These are phyloP conservation scores for Athalia circularis DNA, from an alignment of 2,888 invertebrate species.

Conservation along the genomic window DNA sequence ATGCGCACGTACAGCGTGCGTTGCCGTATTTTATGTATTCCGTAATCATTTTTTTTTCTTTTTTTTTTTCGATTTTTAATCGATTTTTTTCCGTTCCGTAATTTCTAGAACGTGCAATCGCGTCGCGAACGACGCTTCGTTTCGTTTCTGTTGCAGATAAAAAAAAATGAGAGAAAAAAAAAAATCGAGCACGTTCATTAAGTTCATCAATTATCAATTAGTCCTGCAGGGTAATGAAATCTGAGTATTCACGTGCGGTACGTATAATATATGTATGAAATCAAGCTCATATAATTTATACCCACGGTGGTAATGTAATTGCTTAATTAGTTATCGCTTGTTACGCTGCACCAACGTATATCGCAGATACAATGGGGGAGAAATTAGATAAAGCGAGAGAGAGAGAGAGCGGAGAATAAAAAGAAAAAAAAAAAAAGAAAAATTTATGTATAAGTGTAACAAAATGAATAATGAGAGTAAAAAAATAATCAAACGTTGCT, in stretches of 20 bases:
- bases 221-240: constrained; percentile 2
- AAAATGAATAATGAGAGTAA: not conserved
- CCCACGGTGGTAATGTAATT: constrained; percentile 23
- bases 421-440: not conserved
- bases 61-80: no score
- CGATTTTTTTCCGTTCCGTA: no score
- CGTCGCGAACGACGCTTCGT: no score
- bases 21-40: not conserved
- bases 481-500: constrained; percentile 34
- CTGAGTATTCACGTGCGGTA: not conserved
- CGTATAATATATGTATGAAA: not conserved
- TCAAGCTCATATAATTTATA: not conserved
- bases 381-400: constrained; percentile 1
- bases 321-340: constrained; percentile 13
- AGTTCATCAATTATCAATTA: constrained; percentile 36
- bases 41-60: not conserved
- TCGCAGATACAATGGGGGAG: not conserved
- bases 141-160: not conserved
- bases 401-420: not conserved
- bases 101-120: no score
- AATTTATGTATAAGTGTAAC: not conserved
- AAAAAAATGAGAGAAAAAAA: not conserved
- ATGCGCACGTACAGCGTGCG: constrained; percentile 2
- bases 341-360: not conserved
- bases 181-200: not conserved